Percentiles rank a stretch among this genome's conserved stretches.
phyloP scores from a whole-genome alignment of 2,113 vertebrate species.

The Varanus komodoensis region DNA sequence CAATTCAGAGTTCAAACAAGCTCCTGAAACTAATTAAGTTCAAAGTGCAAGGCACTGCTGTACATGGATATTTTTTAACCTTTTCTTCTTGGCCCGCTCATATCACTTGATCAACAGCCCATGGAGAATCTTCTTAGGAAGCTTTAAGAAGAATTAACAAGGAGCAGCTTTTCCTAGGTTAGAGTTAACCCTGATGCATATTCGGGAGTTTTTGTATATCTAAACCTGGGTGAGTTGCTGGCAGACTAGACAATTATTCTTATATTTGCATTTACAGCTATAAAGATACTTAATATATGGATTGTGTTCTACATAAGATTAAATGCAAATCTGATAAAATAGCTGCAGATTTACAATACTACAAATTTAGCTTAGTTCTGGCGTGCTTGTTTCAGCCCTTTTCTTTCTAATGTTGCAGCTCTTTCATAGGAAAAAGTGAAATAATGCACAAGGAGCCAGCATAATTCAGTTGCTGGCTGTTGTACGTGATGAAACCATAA shows the following conservation, averaged over 20 bases:
- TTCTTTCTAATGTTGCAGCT: slow-evolving; percentile 65
- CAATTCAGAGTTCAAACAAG: too few relatives aligned
- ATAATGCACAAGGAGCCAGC: slow-evolving; percentile 63
- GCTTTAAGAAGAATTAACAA: not conserved
- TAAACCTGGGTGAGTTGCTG: slow-evolving; percentile 36
- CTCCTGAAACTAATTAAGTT: too few relatives aligned
- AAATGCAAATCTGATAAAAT: slow-evolving; percentile 64
- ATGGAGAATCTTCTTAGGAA: not conserved
- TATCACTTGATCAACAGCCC: not conserved
- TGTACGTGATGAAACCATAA: slow-evolving; percentile 81
- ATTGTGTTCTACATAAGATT: slow-evolving; percentile 64
- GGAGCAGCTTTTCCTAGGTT: not conserved
- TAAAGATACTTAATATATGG: slow-evolving; percentile 52
- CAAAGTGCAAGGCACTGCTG: too few relatives aligned
- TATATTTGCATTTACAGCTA: slow-evolving; percentile 61
- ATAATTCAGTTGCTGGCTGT: slow-evolving; percentile 78
- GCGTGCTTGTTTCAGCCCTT: slow-evolving; percentile 69
- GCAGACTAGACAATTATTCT: slow-evolving; percentile 54
- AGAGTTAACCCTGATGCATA: not conserved
- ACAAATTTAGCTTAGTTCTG: slow-evolving; percentile 72
- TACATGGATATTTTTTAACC: too few relatives aligned
- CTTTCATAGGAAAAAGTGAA: slow-evolving; percentile 66
- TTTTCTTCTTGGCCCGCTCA: not conserved
- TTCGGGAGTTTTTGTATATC: slow-evolving; percentile 17
- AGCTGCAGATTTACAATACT: slow-evolving; percentile 72